Percentiles rank a stretch among this genome's conserved stretches.
Evolutionary conservation across 2,888 invertebrate genomes (phyloP).

Genomic region (Sycophila texana): DNA sequence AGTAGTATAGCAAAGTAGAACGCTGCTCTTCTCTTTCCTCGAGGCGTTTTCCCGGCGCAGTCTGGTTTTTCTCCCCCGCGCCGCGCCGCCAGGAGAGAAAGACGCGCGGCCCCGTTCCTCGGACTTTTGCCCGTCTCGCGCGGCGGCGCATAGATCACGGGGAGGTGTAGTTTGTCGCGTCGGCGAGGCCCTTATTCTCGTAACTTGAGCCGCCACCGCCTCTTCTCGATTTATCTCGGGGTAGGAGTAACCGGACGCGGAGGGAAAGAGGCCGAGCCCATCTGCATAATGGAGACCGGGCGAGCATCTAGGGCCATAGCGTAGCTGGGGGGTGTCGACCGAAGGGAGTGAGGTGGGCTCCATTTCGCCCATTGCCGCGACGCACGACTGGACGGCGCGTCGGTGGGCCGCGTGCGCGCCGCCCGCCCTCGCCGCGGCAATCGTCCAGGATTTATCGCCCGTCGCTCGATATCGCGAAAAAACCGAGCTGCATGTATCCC

Average conservation of each 20-base stretch:
- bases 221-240: constrained; percentile 50
- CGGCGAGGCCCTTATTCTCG: constrained; percentile 25
- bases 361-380: too few species aligned
- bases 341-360: too few species aligned
- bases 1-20: too few species aligned
- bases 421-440: too few species aligned
- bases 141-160: constrained; percentile 49
- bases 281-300: constrained; percentile 53
- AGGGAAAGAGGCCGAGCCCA: constrained; percentile 20
- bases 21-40: not conserved
- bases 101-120: not conserved
- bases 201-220: constrained; percentile 39
- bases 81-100: not conserved
- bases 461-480: too few species aligned
- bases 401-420: not conserved
- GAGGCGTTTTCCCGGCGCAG: constrained; percentile 7
- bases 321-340: too few species aligned
- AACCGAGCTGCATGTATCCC: too few species aligned
- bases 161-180: constrained; percentile 30
- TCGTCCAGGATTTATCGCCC: too few species aligned
- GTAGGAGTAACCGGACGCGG: constrained; percentile 44
- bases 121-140: not conserved
- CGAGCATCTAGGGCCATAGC: too few species aligned
- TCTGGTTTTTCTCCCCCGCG: not conserved
- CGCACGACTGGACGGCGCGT: too few species aligned